Conservation (phyloP, 2,797 vertebrate species). For the Sternotherus odoratus region DNA sequence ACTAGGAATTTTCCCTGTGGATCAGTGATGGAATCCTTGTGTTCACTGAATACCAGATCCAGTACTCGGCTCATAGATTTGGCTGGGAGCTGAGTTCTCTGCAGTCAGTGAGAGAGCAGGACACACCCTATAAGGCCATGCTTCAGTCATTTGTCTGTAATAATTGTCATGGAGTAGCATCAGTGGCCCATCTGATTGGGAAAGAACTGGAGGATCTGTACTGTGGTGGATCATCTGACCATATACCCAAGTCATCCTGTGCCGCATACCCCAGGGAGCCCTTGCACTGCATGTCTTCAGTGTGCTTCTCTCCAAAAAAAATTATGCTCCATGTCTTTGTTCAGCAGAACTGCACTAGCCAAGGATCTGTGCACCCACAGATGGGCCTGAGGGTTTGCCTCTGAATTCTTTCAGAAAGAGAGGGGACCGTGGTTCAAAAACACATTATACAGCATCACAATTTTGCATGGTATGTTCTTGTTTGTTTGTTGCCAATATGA, state of each 20-base stretch:
- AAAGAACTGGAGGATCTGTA: background rate
- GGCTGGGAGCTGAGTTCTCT: background rate
- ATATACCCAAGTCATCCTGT: background rate
- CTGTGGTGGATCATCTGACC: background rate
- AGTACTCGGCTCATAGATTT: background rate
- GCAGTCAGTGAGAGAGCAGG: background rate
- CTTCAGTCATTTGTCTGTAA: accelerated
- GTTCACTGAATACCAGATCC: background rate
- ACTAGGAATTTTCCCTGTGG: background rate
- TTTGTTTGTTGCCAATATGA: background rate
- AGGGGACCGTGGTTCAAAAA: accelerated
- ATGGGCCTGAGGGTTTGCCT: accelerated
- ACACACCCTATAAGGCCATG: background rate
- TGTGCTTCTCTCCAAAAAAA: background rate
- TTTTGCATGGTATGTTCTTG: background rate
- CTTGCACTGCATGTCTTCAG: background rate
- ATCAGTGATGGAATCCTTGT: background rate
- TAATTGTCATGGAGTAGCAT: background rate
- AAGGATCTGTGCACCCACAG: background rate
- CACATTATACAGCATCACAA: too few relatives aligned
- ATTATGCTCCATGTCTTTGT: accelerated
- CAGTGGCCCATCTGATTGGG: accelerated
- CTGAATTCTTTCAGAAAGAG: accelerated
- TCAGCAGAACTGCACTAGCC: background rate
- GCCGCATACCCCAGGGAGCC: background rate